Evolutionary conservation across 35 echinoderm and acorn worm species (phyloP).

Genomic region (Heliocidaris tuberculata): DNA sequence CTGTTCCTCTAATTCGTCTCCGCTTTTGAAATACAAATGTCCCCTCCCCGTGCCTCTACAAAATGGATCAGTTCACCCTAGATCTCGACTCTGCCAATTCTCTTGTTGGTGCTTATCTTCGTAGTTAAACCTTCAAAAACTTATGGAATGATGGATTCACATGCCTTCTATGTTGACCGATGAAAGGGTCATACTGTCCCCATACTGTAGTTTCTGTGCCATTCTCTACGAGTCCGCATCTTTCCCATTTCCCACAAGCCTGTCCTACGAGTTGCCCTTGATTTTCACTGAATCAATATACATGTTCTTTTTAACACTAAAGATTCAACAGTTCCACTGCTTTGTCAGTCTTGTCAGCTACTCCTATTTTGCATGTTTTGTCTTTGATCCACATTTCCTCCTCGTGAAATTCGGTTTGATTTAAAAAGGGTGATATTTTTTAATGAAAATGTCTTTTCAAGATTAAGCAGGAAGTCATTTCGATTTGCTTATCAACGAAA

Average conservation of each 20-base stretch:
- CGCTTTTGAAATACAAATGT: no score
- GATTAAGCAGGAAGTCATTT: no score
- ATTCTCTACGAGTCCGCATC: not conserved
- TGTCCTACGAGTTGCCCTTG: not conserved
- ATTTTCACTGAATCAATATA: not conserved
- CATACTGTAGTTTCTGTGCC: not conserved
- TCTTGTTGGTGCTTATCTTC: not conserved
- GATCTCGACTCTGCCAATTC: not conserved
- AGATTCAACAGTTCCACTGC: no score
- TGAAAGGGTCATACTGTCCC: not conserved
- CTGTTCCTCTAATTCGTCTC: no score
- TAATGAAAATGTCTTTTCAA: no score
- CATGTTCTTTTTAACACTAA: no score
- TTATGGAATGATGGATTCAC: not conserved
- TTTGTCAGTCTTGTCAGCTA: no score
- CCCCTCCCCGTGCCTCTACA: not conserved
- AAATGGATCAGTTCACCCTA: not conserved
- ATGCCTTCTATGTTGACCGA: not conserved
- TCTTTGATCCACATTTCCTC: no score
- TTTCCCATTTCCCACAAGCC: not conserved
- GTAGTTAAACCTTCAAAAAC: not conserved
- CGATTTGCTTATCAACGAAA: no score
- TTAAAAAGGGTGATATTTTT: no score
- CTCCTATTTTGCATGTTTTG: no score
- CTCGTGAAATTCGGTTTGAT: no score